These are phyloP conservation scores for Endotricha flammealis DNA, from an alignment of 2,888 invertebrate genomes.

Conservation along the genomic window DNA sequence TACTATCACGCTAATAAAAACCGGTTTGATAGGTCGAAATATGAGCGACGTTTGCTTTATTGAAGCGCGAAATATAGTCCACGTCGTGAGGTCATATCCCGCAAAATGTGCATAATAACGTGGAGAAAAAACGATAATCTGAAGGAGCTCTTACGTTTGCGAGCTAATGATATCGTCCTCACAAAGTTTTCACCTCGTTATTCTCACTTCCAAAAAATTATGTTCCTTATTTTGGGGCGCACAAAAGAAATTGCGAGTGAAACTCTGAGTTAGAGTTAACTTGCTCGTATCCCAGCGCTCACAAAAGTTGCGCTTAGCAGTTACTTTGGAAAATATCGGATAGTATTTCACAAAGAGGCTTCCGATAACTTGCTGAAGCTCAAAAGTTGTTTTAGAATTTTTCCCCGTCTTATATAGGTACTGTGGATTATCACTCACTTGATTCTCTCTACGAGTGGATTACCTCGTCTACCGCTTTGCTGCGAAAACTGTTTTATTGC, in stretches of 20 bases:
- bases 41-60: no score
- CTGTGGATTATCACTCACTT: conserved; percentile 26
- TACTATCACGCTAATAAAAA: no score
- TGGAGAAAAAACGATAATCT: no score
- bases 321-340: conserved; percentile 48
- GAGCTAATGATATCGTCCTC: conserved; percentile 52
- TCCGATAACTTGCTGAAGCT: conserved; percentile 42
- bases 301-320: conserved; percentile 35
- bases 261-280: conserved; percentile 29
- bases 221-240: conserved; percentile 30
- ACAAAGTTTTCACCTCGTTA: conserved; percentile 50
- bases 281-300: conserved; percentile 27
- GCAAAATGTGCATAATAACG: no score
- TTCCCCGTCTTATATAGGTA: conserved; percentile 22
- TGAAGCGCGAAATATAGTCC: no score
- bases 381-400: conserved; percentile 44
- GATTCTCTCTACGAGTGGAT: conserved; percentile 14
- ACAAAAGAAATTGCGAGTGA: conserved; percentile 39
- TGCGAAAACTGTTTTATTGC: conserved; percentile 1
- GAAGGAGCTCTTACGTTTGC: conserved; percentile 65
- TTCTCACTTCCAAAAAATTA: conserved; percentile 37
- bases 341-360: conserved; percentile 48
- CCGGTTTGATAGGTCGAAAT: no score
- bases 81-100: no score
- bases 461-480: background rate